phyloP scores from a whole-genome alignment of 2,113 vertebrate genomes.

The Ameiurus melas region DNA sequence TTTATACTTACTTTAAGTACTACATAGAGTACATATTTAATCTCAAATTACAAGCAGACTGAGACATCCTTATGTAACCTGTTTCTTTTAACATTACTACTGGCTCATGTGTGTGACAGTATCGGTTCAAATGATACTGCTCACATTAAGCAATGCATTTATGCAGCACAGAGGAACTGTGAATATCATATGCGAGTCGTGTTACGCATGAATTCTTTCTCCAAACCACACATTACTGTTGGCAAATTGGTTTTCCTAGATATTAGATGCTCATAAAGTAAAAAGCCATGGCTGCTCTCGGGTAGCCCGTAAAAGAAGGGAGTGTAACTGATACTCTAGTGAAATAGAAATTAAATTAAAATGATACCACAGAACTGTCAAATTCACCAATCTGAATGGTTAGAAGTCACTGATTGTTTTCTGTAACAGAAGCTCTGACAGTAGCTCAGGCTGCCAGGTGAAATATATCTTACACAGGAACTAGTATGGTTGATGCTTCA shows the following conservation, averaged over 20 bases:
- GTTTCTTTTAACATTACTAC: too few relatives aligned
- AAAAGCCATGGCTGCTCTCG: slow-evolving; percentile 2
- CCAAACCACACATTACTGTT: neutral
- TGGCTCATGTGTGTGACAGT: neutral
- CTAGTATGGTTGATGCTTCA: neutral
- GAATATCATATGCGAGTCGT: neutral
- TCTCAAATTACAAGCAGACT: neutral
- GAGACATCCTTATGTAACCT: too few relatives aligned
- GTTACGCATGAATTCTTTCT: slow-evolving; percentile 1
- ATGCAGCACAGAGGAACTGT: neutral
- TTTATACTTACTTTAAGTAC: neutral
- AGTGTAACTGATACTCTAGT: neutral
- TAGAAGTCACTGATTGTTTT: neutral
- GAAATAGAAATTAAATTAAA: neutral
- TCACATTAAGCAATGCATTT: neutral
- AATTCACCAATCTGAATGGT: neutral
- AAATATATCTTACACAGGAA: neutral
- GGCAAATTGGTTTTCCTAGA: neutral
- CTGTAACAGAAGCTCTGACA: neutral
- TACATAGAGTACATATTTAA: neutral
- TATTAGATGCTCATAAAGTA: neutral
- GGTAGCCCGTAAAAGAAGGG: neutral
- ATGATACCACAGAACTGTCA: neutral
- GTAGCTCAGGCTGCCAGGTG: neutral
- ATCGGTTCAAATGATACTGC: neutral